A percentile compares a stretch with the other conserved stretches of the same genome.
Conservation (phyloP, 2,888 invertebrate species). For the Maniola hyperantus region DNA sequence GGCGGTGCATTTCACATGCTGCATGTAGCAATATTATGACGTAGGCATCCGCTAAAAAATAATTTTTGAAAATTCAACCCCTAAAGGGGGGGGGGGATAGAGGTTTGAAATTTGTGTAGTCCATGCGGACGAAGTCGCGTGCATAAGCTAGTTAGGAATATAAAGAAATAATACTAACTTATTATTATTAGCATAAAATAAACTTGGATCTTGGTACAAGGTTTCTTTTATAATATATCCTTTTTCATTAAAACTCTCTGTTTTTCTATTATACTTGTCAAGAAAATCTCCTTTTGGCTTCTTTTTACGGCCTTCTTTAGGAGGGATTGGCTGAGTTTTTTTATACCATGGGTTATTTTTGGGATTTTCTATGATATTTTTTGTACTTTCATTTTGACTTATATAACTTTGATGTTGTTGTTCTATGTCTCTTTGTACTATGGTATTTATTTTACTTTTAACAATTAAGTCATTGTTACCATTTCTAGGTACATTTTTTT, state of each 20-base stretch:
- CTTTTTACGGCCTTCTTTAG: background rate
- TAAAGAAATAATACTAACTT: background rate
- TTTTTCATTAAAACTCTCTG: background rate
- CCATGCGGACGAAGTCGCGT: too few species aligned
- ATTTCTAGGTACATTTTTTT: background rate
- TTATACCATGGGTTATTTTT: background rate
- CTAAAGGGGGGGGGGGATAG: too few species aligned
- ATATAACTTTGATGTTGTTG: background rate
- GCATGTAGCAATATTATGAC: too few species aligned
- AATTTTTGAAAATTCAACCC: too few species aligned
- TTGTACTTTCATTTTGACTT: background rate
- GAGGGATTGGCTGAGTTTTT: background rate
- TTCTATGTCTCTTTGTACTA: background rate
- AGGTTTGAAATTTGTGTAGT: too few species aligned
- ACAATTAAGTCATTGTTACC: background rate
- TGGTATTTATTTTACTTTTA: background rate
- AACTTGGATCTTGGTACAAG: conserved; percentile 1
- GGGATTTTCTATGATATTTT: background rate
- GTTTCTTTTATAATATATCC: conserved; percentile 3
- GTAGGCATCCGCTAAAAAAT: too few species aligned
- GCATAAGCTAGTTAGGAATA: background rate
- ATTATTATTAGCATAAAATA: background rate
- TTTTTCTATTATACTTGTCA: background rate
- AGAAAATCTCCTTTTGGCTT: background rate
- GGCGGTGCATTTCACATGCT: too few species aligned